A percentile compares a stretch with the other conserved stretches of the same genome.
Conservation (phyloP, 1,140 invertebrate genomes). For the Campoletis sonorensis region DNA sequence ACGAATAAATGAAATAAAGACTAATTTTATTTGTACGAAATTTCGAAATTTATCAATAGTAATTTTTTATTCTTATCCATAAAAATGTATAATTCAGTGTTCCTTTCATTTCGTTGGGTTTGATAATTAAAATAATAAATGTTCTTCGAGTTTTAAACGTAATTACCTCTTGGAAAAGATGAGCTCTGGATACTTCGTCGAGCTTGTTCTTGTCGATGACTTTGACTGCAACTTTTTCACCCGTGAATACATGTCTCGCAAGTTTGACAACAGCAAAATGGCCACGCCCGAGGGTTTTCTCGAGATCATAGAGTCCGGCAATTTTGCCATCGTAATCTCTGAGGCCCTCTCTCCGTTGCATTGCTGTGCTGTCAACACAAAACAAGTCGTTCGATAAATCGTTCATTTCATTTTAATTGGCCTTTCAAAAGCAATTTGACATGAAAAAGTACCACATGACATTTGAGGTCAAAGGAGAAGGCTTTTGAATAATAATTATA, state of each 20-base stretch:
- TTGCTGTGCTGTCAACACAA: conserved; percentile 44
- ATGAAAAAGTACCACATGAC: background rate
- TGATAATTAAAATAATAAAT: no score
- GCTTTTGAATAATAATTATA: no score
- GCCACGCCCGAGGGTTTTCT: conserved; percentile 94
- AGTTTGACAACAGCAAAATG: conserved; percentile 99
- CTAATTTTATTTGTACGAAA: background rate
- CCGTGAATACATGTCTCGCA: conserved; percentile 98
- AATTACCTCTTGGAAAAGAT: conserved; percentile 96
- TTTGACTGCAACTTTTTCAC: conserved; percentile 97
- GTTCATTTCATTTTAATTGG: background rate
- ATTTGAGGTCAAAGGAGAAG: no score
- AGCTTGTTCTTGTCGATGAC: conserved; percentile 99
- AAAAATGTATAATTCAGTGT: no score
- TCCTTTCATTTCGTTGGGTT: no score
- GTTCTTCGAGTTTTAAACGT: background rate
- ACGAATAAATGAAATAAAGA: background rate
- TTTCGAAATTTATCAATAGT: background rate
- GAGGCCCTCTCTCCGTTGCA: conserved; percentile 54
- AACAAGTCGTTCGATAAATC: background rate
- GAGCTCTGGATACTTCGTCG: conserved; percentile 96
- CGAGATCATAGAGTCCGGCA: conserved; percentile 96
- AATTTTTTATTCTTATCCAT: no score
- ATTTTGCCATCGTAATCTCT: conserved; percentile 90
- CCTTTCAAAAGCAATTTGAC: no score